A percentile compares a stretch with the other conserved stretches of the same genome.
phyloP scores from a whole-genome alignment of 2,113 vertebrate genomes.

The Neoarius graeffei region DNA sequence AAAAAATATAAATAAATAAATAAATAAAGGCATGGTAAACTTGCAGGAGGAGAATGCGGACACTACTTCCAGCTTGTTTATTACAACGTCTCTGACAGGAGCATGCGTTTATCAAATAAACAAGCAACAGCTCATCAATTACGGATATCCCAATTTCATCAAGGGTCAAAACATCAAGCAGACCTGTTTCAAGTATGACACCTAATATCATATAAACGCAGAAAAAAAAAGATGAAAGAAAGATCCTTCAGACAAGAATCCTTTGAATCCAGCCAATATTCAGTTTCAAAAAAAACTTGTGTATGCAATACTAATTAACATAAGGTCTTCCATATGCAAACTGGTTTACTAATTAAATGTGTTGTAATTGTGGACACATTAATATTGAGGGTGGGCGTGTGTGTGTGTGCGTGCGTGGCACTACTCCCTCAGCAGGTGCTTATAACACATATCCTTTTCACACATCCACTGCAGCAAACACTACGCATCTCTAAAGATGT shows the following conservation, averaged over 20 bases:
- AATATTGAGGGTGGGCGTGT: slow-evolving; percentile 34
- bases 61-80: slow-evolving; percentile 74
- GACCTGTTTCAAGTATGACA: slow-evolving; percentile 58
- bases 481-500: slow-evolving; percentile 60
- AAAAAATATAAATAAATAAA: slow-evolving; percentile 5
- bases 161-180: slow-evolving; percentile 56
- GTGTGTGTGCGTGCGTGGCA: not conserved
- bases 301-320: slow-evolving; percentile 64
- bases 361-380: slow-evolving; percentile 58
- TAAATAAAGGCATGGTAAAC: slow-evolving; percentile 30
- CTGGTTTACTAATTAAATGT: slow-evolving; percentile 61
- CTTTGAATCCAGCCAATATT: slow-evolving; percentile 56
- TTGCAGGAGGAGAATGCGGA: slow-evolving; percentile 60
- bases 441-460: slow-evolving; percentile 49
- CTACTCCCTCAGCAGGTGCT: slow-evolving; percentile 35
- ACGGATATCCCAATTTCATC: slow-evolving; percentile 67
- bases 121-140: slow-evolving; percentile 77
- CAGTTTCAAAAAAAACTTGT: slow-evolving; percentile 37
- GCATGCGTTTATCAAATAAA: slow-evolving; percentile 73
- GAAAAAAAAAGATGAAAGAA: slow-evolving; percentile 64
- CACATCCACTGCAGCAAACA: slow-evolving; percentile 30
- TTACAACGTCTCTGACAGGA: slow-evolving; percentile 70
- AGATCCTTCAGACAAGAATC: slow-evolving; percentile 51
- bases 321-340: slow-evolving; percentile 56
- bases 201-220: slow-evolving; percentile 42